These are phyloP conservation scores for Notamacropus eugenii DNA, from an alignment of 2,797 vertebrate species.

Conservation along the genomic window DNA sequence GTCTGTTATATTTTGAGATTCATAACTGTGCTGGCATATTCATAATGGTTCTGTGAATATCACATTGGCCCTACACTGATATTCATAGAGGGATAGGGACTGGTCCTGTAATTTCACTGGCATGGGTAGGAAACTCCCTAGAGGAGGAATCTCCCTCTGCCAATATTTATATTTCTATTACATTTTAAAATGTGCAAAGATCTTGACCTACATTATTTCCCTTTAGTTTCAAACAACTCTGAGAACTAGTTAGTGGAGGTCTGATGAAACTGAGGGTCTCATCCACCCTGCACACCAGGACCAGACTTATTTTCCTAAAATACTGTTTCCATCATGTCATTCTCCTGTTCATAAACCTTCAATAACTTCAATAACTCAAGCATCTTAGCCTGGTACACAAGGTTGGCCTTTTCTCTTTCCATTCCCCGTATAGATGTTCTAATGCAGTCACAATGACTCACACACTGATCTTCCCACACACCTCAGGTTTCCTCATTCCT, in stretches of 20 bases:
- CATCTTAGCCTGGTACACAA: not conserved
- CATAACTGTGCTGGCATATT: too few species aligned
- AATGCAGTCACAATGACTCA: constrained; percentile 1
- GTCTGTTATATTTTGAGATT: too few species aligned
- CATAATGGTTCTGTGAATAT: too few species aligned
- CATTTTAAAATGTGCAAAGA: not conserved
- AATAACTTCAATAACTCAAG: not conserved
- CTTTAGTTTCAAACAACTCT: not conserved
- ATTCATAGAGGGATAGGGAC: not conserved
- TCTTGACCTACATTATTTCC: not conserved
- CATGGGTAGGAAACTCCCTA: not conserved
- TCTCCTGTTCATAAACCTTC: not conserved
- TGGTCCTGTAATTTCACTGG: not conserved
- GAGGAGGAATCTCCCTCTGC: not conserved
- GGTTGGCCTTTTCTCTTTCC: not conserved
- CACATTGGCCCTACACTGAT: not conserved
- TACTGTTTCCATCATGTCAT: not conserved
- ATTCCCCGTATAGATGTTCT: not conserved
- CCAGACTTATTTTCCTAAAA: not conserved
- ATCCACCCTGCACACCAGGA: not conserved
- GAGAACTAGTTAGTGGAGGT: not conserved
- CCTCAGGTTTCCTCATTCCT: not conserved
- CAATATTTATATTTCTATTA: not conserved
- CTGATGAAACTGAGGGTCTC: not conserved
- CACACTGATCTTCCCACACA: not conserved